A percentile compares a stretch with the other conserved stretches of the same genome.
These are phyloP conservation scores for Chrysemys picta DNA, from an alignment of 2,113 vertebrate genomes.

Conservation along the genomic window DNA sequence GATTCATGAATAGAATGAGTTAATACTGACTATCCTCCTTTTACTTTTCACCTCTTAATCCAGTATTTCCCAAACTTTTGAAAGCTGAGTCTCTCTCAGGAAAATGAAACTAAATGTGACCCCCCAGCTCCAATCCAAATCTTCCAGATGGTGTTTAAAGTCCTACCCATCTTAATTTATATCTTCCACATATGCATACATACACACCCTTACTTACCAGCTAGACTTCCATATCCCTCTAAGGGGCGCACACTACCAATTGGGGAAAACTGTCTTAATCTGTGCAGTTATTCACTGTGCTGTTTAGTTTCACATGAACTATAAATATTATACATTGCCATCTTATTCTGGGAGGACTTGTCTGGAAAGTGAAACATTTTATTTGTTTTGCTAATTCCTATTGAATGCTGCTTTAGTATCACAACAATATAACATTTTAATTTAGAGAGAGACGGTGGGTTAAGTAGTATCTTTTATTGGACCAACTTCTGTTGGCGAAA, in stretches of 20 bases:
- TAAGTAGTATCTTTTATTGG: too few species aligned
- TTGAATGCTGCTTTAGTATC: neutral
- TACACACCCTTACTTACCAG: neutral
- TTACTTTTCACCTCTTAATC: too few species aligned
- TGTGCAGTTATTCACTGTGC: neutral
- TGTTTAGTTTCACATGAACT: neutral
- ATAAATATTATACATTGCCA: neutral
- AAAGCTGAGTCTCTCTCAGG: too few species aligned
- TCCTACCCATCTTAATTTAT: too few species aligned
- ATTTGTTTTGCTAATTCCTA: neutral
- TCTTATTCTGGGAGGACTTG: neutral
- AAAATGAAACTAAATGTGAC: too few species aligned
- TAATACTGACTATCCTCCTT: too few species aligned
- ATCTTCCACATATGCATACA: too few species aligned
- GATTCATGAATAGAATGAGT: slow-evolving; percentile 1
- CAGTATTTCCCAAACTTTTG: too few species aligned
- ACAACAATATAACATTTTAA: neutral
- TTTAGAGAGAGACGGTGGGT: too few species aligned
- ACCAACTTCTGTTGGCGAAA: too few species aligned
- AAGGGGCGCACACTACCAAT: neutral
- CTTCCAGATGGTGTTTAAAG: too few species aligned
- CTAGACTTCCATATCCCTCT: neutral
- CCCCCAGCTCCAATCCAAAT: too few species aligned
- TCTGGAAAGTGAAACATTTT: neutral
- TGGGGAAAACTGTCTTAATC: neutral